Evolutionary conservation across 2,888 invertebrate genomes (phyloP).

Genomic region (Gisinianus flammeolus): DNA sequence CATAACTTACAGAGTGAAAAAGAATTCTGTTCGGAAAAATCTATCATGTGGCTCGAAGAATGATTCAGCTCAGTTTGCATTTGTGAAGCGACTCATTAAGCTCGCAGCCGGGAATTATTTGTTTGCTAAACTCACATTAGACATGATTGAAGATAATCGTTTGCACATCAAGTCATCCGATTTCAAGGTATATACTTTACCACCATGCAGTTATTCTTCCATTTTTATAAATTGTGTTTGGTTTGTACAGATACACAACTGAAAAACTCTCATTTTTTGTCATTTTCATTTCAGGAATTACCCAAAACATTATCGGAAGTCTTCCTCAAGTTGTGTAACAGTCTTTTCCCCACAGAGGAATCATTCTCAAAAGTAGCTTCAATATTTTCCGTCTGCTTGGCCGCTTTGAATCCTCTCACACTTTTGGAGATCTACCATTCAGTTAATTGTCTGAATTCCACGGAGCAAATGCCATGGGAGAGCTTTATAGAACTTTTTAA

Average conservation of each 20-base stretch:
- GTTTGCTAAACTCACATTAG: constrained; percentile 87
- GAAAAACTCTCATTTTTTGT: not conserved
- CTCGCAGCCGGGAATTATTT: constrained; percentile 88
- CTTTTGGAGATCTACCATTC: constrained; percentile 91
- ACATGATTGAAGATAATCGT: constrained; percentile 89
- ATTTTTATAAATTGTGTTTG: not conserved
- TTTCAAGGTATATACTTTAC: constrained; percentile 87
- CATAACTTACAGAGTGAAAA: constrained; percentile 79
- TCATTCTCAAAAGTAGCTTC: constrained; percentile 90
- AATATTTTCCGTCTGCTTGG: constrained; percentile 86
- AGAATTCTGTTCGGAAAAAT: constrained; percentile 80
- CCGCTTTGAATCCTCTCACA: constrained; percentile 88
- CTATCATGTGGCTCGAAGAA: constrained; percentile 65
- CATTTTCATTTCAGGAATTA: constrained; percentile 65
- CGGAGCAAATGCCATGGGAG: constrained; percentile 83
- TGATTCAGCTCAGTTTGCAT: constrained; percentile 61
- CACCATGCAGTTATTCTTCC: constrained; percentile 3
- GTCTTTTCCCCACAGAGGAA: constrained; percentile 84
- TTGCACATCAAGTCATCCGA: constrained; percentile 91
- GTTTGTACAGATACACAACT: not conserved
- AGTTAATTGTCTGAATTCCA: constrained; percentile 82
- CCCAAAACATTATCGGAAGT: constrained; percentile 88
- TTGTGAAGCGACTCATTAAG: constrained; percentile 82
- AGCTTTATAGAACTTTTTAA: constrained; percentile 90
- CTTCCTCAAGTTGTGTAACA: constrained; percentile 87